Percentiles rank a stretch among this genome's conserved stretches.
phyloP scores from a whole-genome alignment of 2,797 vertebrate genomes.

The Oryzias dopingdopingensis region DNA sequence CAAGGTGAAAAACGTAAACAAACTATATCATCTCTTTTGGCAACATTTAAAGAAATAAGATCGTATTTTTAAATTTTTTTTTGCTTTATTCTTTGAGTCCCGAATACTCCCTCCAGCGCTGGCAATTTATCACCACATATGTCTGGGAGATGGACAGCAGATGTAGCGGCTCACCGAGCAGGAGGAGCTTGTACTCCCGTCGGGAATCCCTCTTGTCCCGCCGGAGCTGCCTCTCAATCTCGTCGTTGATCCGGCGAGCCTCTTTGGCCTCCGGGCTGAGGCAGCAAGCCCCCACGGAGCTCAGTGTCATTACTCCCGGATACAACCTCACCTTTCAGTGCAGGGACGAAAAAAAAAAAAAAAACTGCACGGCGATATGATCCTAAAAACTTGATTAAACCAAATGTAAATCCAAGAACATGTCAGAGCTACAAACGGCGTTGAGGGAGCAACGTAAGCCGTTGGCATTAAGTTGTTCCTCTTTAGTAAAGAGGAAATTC shows the following conservation, averaged over 20 bases:
- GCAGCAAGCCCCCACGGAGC: slow-evolving; percentile 94
- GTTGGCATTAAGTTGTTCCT: slow-evolving; percentile 28
- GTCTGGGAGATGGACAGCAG: neutral
- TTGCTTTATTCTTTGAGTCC: neutral
- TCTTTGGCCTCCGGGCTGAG: slow-evolving; percentile 96
- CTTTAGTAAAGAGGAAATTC: slow-evolving; percentile 25
- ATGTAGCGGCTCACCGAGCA: slow-evolving; percentile 80
- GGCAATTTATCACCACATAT: neutral
- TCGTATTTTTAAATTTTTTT: neutral
- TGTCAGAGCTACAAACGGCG: no score
- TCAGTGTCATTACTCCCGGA: slow-evolving; percentile 76
- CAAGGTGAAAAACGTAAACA: no score
- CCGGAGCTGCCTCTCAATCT: slow-evolving; percentile 92
- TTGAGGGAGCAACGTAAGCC: slow-evolving; percentile 1
- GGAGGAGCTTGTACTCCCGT: slow-evolving; percentile 88
- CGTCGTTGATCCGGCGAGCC: slow-evolving; percentile 92
- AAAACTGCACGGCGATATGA: no score
- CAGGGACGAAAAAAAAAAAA: neutral
- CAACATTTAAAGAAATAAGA: neutral
- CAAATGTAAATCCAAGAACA: no score
- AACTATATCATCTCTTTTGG: neutral
- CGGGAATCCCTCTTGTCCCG: slow-evolving; percentile 88
- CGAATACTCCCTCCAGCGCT: neutral
- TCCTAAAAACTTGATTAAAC: no score
- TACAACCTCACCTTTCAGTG: slow-evolving; percentile 26